These are phyloP conservation scores for Zoanthus solanderi DNA, from an alignment of 92 coral and sea anemone species.

Conservation along the genomic window DNA sequence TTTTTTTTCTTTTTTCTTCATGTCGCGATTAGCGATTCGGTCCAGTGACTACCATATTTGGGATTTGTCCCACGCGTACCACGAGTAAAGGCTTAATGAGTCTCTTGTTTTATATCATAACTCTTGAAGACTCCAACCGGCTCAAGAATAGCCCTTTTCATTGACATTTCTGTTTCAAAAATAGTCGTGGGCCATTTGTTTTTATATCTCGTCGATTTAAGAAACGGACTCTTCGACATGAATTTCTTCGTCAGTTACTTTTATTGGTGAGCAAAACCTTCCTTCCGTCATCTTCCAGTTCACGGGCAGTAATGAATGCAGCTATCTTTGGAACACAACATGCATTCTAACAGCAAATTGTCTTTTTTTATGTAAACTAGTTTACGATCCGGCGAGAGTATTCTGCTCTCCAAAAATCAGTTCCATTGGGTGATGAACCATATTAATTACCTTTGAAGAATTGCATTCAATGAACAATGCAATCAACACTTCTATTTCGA, in stretches of 20 bases:
- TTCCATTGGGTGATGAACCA: too few relatives aligned
- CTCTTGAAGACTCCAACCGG: slow-evolving; percentile 6
- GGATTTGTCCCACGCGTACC: too few relatives aligned
- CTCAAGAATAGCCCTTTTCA: slow-evolving; percentile 2
- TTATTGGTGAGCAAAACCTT: not conserved
- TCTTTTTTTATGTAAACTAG: not conserved
- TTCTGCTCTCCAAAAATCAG: too few relatives aligned
- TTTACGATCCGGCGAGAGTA: too few relatives aligned
- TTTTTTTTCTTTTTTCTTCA: not conserved
- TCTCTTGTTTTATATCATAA: not conserved
- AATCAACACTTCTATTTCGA: too few relatives aligned
- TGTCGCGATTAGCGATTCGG: too few relatives aligned
- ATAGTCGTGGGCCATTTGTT: not conserved
- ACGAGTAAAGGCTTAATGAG: too few relatives aligned
- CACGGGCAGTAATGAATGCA: too few relatives aligned
- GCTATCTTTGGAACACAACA: not conserved
- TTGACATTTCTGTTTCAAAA: not conserved
- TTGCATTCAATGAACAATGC: too few relatives aligned
- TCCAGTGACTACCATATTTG: too few relatives aligned
- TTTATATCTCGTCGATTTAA: not conserved
- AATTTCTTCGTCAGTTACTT: not conserved
- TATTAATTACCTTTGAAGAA: too few relatives aligned
- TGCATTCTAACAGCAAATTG: slow-evolving; percentile 1
- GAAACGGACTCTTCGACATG: not conserved
- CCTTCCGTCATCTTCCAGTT: not conserved